Evolutionary conservation across 1,140 invertebrate species (phyloP), one percentile per base, ranked within the genome.

Genomic region (Epicauta chinensis): DNA sequence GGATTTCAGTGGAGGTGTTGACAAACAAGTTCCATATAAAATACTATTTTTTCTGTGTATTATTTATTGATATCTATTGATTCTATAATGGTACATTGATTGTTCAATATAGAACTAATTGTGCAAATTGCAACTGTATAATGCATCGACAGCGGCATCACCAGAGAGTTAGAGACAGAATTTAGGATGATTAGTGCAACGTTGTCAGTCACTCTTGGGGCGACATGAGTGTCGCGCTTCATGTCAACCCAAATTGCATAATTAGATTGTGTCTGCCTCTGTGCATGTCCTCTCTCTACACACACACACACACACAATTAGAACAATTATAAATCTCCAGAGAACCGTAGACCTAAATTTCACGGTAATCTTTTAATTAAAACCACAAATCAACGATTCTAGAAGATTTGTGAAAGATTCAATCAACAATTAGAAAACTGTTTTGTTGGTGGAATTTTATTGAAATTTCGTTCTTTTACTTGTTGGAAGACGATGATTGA

Each of bases 201-300:
- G 56, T 63, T 63, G 61, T 63, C 63, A 63, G 55, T 65, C 63
- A 63, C 55, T 59, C 63, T 56, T 56, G 52, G 29, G 23, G 61
- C 50, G 56, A 55, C 59, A 56, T 59, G 56, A 49, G 42, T 48
- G 34, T 43, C 54, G 51, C 46, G 53, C 54, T 53, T 54, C 57
- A 49, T 63, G 61, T 62, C 57, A 58, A 41, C 46, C 50, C 38
- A 50, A 63, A 63, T 59, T 63, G 63, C 58, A 65, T 63, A 65
- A 65, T 65, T 65, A 62, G 61, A 65, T 65, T 60, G 60, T 41
- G 37, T 38, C 56, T 58, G 59, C 58, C 59, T 57, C 49, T 54
- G 39, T 47, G 43, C 55, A 53, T 61, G 57, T 59, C 54, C 49
- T 59, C 58, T 61, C 55, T n/a, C n/a, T n/a, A n/a, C n/a, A n/a